Conservation (phyloP, 2,888 invertebrate genomes). For the Torymus tubicola region DNA sequence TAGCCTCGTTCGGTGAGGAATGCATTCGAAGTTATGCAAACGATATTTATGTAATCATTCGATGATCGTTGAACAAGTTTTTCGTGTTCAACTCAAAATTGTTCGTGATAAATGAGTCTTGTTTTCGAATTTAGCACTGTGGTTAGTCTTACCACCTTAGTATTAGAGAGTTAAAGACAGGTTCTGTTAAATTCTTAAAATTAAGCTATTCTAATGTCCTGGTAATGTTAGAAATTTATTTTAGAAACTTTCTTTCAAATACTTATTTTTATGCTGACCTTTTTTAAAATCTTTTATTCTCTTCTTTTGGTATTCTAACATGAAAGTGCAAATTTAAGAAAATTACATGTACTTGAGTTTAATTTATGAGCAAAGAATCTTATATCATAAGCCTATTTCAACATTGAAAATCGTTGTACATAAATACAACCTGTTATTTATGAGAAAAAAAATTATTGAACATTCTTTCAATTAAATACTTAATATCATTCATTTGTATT, state of each 20-base stretch:
- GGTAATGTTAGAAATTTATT: background rate
- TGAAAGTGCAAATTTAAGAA: no score
- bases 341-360: no score
- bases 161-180: background rate
- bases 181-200: constrained; percentile 3
- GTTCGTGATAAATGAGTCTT: constrained; percentile 4
- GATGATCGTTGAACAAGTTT: constrained; percentile 5
- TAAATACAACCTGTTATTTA: background rate
- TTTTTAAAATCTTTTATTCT: no score
- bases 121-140: background rate
- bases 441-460: background rate
- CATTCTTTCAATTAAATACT: no score
- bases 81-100: constrained; percentile 1
- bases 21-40: constrained; percentile 24
- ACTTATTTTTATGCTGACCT: no score
- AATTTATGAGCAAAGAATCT: no score
- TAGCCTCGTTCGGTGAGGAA: background rate
- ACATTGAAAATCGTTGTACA: no score
- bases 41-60: constrained; percentile 1
- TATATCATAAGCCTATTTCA: no score
- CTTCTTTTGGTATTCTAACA: no score
- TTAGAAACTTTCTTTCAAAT: background rate
- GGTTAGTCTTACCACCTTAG: background rate
- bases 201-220: background rate
- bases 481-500: no score